Base-by-base conservation (phyloP, 2,113 vertebrate species). In the Passer domesticus region DNA sequence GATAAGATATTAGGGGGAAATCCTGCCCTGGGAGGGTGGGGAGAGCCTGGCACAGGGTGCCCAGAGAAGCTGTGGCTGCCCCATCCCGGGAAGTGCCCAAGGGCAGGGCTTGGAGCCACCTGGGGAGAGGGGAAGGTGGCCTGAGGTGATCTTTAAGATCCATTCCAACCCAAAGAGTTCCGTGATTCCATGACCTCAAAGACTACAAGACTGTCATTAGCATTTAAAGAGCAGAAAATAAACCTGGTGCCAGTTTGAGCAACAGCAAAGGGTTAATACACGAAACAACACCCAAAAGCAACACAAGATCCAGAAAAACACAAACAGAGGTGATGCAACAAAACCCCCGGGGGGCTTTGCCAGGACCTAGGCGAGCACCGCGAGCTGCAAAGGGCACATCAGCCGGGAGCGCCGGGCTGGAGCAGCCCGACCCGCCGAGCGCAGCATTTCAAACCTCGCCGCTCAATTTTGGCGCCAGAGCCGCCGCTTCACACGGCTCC, bases 391-490 rank as follows among this genome's bases (percentile, higher is more conserved):
- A 41, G 8, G 20, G 10, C 77, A 11, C 52, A 25, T 55, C 15
- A 8, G 43, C 37, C 31, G 8, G 0, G 30, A 15, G 41, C 67
- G 62, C 52, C 13, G 78, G 20, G 76, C 30, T 25, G 60, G 3
- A 56, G 23, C 24, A 39, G 59, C 13, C 4, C 4, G 70, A 52
- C 35, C 66, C 37, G 11, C 7, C 79, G 24, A 37, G 20, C 2
- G 11, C 49, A 30, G 72, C 55, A 2, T 11, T 91, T 77, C 30
- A 87, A 80, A 88, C 50, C 80, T 27, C 11, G 22, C 39, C 83
- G 68, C 88, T 91, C 55, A 13, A 87, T 89, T 90, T 92, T 91
- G 94, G 56, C 94, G 94, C 95, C 60, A 75, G 22, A 81, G 64
- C 86, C 25, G 49, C 53, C 16, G 6, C 73, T 82, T 31, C 3